A percentile compares a stretch with the other conserved stretches of the same genome.
Evolutionary conservation across 2,113 vertebrate genomes (phyloP).

Genomic region (Rattus norvegicus): DNA sequence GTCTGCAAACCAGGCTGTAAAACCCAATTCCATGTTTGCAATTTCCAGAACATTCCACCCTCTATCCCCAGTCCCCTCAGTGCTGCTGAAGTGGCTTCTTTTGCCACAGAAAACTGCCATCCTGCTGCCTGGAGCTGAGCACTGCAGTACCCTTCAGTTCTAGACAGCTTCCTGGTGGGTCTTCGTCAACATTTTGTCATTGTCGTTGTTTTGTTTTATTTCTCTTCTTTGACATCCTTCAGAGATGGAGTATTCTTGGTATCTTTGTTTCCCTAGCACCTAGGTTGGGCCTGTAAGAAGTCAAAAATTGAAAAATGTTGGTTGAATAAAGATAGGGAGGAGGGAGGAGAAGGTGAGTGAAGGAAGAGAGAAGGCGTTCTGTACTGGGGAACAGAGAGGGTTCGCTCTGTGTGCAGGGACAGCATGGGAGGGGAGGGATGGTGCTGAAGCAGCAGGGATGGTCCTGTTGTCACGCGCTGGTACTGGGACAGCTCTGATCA

Average conservation of each 20-base stretch:
- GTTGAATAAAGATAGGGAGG: neutral
- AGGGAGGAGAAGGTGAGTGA: neutral
- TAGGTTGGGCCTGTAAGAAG: neutral
- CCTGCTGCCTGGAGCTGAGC: neutral
- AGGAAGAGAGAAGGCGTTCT: neutral
- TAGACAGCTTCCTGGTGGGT: neutral
- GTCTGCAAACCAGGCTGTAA: slow-evolving; percentile 1
- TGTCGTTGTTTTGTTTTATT: neutral
- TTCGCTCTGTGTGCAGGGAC: neutral
- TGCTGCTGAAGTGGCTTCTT: neutral
- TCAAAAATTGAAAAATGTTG: neutral
- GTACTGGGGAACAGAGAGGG: neutral
- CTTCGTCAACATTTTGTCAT: neutral
- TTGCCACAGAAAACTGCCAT: neutral
- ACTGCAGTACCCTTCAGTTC: neutral
- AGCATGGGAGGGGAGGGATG: too few relatives aligned
- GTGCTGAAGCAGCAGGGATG: neutral
- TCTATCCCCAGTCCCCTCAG: neutral
- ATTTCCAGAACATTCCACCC: slow-evolving; percentile 26
- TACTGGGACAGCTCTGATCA: neutral
- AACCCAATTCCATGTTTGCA: neutral
- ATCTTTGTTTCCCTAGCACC: slow-evolving; percentile 2
- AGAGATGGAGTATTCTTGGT: neutral
- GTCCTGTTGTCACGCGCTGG: neutral
- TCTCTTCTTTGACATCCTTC: neutral